phyloP scores from a whole-genome alignment of 2,888 invertebrate genomes.

The Lithosia quadra region DNA sequence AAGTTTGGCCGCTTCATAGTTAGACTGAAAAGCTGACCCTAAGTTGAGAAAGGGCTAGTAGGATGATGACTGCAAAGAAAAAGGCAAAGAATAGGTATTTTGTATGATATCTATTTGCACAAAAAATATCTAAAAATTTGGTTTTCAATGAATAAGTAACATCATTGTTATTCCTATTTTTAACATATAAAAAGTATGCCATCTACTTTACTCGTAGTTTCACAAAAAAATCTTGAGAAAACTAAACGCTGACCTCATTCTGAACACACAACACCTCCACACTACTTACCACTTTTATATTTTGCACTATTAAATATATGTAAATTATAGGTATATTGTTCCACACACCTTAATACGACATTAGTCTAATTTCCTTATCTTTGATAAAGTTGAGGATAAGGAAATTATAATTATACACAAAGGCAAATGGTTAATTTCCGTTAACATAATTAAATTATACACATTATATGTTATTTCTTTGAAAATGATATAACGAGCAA shows the following conservation, averaged over 20 bases:
- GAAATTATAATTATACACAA: background rate
- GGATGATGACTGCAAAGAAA: no score
- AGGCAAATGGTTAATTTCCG: background rate
- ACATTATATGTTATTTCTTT: background rate
- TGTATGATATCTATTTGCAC: no score
- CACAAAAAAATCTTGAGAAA: background rate
- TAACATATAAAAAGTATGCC: background rate
- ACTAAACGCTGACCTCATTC: background rate
- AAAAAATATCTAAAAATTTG: no score
- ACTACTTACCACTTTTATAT: background rate
- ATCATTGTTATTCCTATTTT: background rate
- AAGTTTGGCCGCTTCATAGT: no score
- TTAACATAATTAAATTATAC: background rate
- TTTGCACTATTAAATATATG: background rate
- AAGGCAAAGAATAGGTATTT: no score
- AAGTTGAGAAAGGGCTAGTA: no score
- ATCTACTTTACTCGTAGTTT: background rate
- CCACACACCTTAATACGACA: background rate
- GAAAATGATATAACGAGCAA: background rate
- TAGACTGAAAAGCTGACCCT: no score
- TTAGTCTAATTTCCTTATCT: background rate
- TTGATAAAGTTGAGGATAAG: background rate
- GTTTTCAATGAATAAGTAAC: background rate
- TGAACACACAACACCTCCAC: background rate
- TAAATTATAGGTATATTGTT: background rate